Conservation (phyloP, 1,140 invertebrate genomes). For the Neodiprion fabricii region DNA sequence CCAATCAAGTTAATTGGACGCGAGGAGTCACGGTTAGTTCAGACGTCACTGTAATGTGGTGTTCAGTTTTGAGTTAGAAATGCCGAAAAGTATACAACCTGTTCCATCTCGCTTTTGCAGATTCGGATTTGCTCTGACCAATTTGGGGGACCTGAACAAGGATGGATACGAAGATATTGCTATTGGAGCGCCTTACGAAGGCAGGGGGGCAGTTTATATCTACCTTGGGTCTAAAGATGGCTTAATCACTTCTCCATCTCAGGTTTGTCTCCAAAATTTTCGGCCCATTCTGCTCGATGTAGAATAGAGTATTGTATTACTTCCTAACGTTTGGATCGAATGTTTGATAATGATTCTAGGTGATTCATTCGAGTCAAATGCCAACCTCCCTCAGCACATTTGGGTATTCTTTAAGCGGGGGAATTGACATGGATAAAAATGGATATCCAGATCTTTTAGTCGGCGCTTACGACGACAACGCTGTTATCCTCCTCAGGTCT, state of each 20-base stretch:
- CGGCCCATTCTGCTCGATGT: neutral
- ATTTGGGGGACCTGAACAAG: constrained; percentile 89
- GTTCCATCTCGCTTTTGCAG: constrained; percentile 50
- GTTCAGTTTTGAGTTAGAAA: neutral
- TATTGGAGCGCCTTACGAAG: constrained; percentile 91
- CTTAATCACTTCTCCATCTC: constrained; percentile 75
- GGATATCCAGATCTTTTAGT: constrained; percentile 91
- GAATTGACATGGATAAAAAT: constrained; percentile 89
- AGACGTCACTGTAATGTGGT: neutral
- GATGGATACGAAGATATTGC: constrained; percentile 90
- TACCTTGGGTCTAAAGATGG: constrained; percentile 82
- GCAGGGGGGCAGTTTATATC: constrained; percentile 83
- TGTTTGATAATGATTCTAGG: constrained; percentile 46
- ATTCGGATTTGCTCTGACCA: constrained; percentile 87
- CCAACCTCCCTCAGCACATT: constrained; percentile 73
- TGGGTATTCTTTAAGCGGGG: constrained; percentile 88
- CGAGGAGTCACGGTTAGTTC: constrained; percentile 52
- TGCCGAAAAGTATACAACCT: neutral
- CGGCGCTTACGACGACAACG: constrained; percentile 85
- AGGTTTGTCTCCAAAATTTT: constrained; percentile 58
- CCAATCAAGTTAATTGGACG: constrained; percentile 54
- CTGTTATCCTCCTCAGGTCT: constrained; percentile 75
- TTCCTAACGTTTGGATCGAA: constrained; percentile 29
- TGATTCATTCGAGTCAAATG: constrained; percentile 64
- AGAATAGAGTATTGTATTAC: neutral